phyloP scores from a whole-genome alignment of 2,113 vertebrate genomes.

The Neolamprologus cancellatus region DNA sequence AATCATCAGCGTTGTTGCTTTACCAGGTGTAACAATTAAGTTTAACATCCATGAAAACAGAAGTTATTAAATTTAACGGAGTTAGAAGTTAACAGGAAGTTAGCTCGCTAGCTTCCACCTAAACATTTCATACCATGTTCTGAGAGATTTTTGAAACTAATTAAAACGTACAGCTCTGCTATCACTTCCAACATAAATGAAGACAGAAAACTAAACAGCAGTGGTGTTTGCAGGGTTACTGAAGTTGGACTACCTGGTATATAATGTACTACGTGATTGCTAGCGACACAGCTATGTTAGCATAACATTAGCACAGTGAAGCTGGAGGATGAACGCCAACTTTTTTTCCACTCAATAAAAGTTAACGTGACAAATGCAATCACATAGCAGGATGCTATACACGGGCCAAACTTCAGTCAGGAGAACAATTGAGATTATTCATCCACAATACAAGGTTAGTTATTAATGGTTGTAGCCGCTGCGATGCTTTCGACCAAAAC shows the following conservation, averaged over 20 bases:
- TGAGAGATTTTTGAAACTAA: no score
- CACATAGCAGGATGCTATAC: background rate
- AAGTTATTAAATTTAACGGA: no score
- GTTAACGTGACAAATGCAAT: background rate
- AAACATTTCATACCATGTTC: fast-evolving
- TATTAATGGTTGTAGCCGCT: background rate
- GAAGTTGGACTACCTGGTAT: no score
- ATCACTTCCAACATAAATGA: no score
- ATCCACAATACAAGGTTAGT: background rate
- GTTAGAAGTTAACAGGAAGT: no score
- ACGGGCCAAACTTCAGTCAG: background rate
- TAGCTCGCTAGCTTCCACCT: no score
- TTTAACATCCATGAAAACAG: no score
- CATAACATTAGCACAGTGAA: background rate
- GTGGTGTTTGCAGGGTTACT: no score
- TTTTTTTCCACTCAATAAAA: fast-evolving
- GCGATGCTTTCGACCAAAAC: background rate
- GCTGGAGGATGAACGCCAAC: fast-evolving
- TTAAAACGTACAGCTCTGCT: no score
- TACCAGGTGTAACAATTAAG: fast-evolving
- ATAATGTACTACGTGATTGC: no score
- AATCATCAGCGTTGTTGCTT: no score
- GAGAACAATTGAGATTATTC: background rate
- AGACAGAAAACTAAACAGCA: no score
- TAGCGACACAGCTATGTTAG: background rate